phyloP scores from a whole-genome alignment of 2,888 invertebrate genomes.

The Tipula confusa region DNA sequence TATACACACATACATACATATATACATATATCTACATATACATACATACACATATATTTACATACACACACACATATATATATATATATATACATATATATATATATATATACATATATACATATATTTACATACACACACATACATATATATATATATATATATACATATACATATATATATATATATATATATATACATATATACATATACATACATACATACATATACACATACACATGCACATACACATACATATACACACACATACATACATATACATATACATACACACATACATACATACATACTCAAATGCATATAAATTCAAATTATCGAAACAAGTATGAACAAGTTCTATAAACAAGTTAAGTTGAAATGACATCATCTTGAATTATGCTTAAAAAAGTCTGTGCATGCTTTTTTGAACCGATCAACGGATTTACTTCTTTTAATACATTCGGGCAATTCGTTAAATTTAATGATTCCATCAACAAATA shows the following conservation, averaged over 20 bases:
- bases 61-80: neutral
- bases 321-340: no score
- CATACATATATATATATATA: neutral
- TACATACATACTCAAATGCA: no score
- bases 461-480: no score
- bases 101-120: neutral
- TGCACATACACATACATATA: neutral
- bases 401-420: no score
- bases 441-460: no score
- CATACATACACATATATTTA: neutral
- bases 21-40: neutral
- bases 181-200: conserved; percentile 6
- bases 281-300: neutral
- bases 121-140: neutral
- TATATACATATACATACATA: neutral
- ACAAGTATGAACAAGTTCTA: no score
- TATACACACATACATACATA: neutral
- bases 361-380: no score
- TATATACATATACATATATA: neutral
- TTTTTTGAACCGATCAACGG: no score
- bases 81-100: neutral
- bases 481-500: no score
- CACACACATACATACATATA: neutral
- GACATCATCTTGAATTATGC: no score
- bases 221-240: neutral